A percentile compares a stretch with the other conserved stretches of the same genome.
These are phyloP conservation scores for Electrophaes corylata DNA, from an alignment of 2,888 invertebrate species.

Conservation along the genomic window DNA sequence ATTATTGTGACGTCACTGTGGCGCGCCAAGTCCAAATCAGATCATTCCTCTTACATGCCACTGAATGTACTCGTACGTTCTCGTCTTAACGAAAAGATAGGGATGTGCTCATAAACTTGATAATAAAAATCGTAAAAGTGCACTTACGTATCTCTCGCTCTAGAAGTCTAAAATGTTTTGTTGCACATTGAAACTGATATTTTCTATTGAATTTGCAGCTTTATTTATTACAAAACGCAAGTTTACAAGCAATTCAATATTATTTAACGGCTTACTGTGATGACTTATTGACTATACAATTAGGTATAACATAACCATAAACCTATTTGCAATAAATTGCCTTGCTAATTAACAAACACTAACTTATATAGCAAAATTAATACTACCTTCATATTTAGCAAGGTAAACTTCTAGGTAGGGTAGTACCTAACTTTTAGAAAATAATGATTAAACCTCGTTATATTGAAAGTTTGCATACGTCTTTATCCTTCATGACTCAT, in stretches of 20 bases:
- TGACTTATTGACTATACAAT: slow-evolving; percentile 26
- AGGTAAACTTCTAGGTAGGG: slow-evolving; percentile 17
- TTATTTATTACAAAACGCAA: slow-evolving; percentile 20
- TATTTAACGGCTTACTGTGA: slow-evolving; percentile 13
- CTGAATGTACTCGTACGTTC: slow-evolving; percentile 13
- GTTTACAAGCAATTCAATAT: slow-evolving; percentile 27
- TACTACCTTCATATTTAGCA: slow-evolving; percentile 4
- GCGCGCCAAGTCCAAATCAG: slow-evolving; percentile 65
- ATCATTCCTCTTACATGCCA: slow-evolving; percentile 56
- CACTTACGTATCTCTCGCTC: slow-evolving; percentile 7
- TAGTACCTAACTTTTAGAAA: slow-evolving; percentile 1
- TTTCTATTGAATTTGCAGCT: slow-evolving; percentile 21
- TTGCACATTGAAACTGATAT: slow-evolving; percentile 5
- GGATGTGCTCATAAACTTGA: slow-evolving; percentile 15
- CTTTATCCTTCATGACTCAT: slow-evolving; percentile 5
- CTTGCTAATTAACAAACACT: slow-evolving; percentile 21
- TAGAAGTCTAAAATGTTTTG: slow-evolving; percentile 1
- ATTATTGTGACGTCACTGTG: slow-evolving; percentile 71
- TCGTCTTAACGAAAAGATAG: slow-evolving; percentile 12
- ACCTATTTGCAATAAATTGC: slow-evolving; percentile 27
- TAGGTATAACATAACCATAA: slow-evolving; percentile 25
- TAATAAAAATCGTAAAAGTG: slow-evolving; percentile 22
- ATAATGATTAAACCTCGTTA: not conserved
- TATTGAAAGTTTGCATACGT: slow-evolving; percentile 1
- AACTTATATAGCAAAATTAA: not conserved